These are phyloP conservation scores for Drosophila trapezifrons DNA, from an alignment of 1,140 invertebrate genomes.

Conservation along the genomic window DNA sequence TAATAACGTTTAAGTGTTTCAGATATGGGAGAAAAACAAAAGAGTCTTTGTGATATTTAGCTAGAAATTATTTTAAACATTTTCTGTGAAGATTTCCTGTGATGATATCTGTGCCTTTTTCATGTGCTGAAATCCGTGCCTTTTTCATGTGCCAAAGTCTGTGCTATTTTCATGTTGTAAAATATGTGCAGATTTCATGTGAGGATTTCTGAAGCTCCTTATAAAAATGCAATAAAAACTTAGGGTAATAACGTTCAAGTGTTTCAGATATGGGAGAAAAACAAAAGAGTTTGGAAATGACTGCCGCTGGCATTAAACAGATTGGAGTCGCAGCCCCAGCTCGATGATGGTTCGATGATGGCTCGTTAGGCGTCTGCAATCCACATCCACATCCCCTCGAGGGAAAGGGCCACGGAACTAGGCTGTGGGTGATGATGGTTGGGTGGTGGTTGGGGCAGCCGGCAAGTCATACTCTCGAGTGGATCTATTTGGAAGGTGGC, in stretches of 20 bases:
- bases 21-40: not conserved
- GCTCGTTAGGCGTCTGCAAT: conserved; percentile 37
- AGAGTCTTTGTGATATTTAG: not conserved
- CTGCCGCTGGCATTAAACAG: conserved; percentile 19
- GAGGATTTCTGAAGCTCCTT: not conserved
- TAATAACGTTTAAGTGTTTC: conserved; percentile 5
- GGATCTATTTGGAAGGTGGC: not conserved
- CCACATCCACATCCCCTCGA: not conserved
- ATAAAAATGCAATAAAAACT: not conserved
- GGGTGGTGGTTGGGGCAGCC: not conserved
- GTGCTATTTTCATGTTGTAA: too few species aligned
- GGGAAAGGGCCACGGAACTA: conserved; percentile 16
- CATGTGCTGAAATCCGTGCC: too few species aligned
- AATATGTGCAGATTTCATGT: not conserved
- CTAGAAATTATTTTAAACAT: too few species aligned
- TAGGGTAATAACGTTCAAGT: not conserved
- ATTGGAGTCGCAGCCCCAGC: conserved; percentile 11
- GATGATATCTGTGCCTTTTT: too few species aligned
- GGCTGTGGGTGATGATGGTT: conserved; percentile 5
- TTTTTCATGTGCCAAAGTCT: not conserved
- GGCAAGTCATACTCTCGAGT: conserved; percentile 1
- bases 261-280: not conserved
- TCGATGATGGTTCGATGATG: conserved; percentile 28
- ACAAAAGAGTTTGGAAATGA: conserved; percentile 6
- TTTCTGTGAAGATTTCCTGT: not conserved